A percentile compares a stretch with the other conserved stretches of the same genome.
phyloP scores from a whole-genome alignment of 2,113 vertebrate genomes.

The Calidris pygmaea region DNA sequence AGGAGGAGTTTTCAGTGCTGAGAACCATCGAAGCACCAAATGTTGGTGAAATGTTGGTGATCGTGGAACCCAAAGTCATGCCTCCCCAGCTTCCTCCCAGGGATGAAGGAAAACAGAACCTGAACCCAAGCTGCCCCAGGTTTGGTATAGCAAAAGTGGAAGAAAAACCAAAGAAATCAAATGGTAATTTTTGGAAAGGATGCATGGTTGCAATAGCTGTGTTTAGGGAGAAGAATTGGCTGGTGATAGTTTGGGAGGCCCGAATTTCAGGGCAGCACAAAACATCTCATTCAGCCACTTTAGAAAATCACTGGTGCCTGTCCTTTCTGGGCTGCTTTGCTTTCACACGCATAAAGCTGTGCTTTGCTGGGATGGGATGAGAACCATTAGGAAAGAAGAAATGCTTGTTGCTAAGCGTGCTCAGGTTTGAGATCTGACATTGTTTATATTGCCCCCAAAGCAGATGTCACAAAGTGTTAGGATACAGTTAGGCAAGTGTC shows the following conservation, averaged over 20 bases:
- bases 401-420: background rate
- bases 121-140: background rate
- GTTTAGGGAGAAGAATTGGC: background rate
- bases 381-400: background rate
- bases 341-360: background rate
- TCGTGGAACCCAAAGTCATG: background rate
- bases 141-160: background rate
- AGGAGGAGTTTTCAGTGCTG: background rate
- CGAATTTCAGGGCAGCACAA: background rate
- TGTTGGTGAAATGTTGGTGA: background rate
- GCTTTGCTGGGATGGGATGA: background rate
- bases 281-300: background rate
- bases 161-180: background rate
- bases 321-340: background rate
- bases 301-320: background rate
- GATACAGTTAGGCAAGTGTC: background rate
- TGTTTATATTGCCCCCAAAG: background rate
- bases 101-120: background rate
- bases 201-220: background rate
- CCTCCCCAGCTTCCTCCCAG: background rate
- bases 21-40: background rate
- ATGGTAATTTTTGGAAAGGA: background rate
- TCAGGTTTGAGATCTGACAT: background rate
- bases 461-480: background rate
- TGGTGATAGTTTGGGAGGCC: background rate